These are phyloP conservation scores for Procavia capensis DNA, from an alignment of 2,113 vertebrate genomes.

Conservation along the genomic window DNA sequence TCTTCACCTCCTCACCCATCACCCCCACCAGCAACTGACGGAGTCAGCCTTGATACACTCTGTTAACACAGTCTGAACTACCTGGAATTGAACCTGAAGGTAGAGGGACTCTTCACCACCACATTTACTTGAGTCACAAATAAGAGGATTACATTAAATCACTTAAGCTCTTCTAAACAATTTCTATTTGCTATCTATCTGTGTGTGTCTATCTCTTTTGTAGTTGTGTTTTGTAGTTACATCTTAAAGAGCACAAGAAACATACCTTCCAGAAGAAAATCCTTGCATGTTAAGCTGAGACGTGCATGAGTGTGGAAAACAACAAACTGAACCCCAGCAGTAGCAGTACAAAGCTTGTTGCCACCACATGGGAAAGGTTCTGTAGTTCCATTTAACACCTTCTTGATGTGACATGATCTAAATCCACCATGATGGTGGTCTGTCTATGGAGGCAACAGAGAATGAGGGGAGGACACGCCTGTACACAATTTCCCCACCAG, in stretches of 20 bases:
- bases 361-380: not conserved
- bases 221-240: not conserved
- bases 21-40: not conserved
- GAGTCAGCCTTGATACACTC: not conserved
- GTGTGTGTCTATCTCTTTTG: not conserved
- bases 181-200: not conserved
- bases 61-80: not conserved
- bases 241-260: not conserved
- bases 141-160: slow-evolving; percentile 64
- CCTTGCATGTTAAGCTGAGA: not conserved
- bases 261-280: not conserved
- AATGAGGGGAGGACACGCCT: not conserved
- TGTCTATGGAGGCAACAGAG: not conserved
- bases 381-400: not conserved
- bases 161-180: slow-evolving; percentile 60
- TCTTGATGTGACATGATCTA: not conserved
- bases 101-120: slow-evolving; percentile 26
- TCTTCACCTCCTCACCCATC: not conserved
- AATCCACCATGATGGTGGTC: not conserved
- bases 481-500: not conserved
- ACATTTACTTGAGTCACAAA: slow-evolving; percentile 54
- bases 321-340: not conserved
- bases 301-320: not conserved
- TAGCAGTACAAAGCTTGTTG: not conserved
- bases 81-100: slow-evolving; percentile 36